Conservation (phyloP, 2,888 invertebrate genomes). For the Spilosoma lubricipeda region DNA sequence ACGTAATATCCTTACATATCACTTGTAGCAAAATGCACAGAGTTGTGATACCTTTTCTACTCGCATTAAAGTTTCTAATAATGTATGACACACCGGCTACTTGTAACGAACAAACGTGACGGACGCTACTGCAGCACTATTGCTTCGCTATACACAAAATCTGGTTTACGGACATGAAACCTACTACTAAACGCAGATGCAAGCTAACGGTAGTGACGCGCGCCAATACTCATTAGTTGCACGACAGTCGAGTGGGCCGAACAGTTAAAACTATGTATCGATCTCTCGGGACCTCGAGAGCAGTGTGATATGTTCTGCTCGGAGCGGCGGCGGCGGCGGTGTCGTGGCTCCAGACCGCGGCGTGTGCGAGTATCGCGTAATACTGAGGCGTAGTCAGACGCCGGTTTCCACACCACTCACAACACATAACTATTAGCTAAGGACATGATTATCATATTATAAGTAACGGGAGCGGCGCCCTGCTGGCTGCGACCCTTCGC, state of each 20-base stretch:
- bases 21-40: conserved; percentile 25
- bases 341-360: background rate
- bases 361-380: conserved; percentile 7
- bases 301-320: background rate
- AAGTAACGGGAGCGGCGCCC: conserved; percentile 25
- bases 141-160: background rate
- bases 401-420: conserved; percentile 18
- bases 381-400: conserved; percentile 16
- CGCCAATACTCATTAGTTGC: background rate
- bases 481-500: conserved; percentile 28
- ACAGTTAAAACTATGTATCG: background rate
- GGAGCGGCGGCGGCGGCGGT: too few relatives aligned
- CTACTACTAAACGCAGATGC: background rate
- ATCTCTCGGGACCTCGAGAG: background rate
- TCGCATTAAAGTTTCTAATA: conserved; percentile 17
- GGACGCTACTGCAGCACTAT: background rate
- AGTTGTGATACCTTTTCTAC: conserved; percentile 19
- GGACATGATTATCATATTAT: conserved; percentile 32
- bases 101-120: background rate
- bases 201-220: background rate
- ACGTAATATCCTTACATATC: conserved; percentile 30
- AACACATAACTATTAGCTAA: conserved; percentile 46
- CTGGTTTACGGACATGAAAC: background rate
- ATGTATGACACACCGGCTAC: conserved; percentile 15
- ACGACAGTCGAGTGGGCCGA: background rate